Evolutionary conservation across 2,888 invertebrate species (phyloP), one percentile per base, ranked within the genome.

Genomic region (Agriopis leucophaearia): DNA sequence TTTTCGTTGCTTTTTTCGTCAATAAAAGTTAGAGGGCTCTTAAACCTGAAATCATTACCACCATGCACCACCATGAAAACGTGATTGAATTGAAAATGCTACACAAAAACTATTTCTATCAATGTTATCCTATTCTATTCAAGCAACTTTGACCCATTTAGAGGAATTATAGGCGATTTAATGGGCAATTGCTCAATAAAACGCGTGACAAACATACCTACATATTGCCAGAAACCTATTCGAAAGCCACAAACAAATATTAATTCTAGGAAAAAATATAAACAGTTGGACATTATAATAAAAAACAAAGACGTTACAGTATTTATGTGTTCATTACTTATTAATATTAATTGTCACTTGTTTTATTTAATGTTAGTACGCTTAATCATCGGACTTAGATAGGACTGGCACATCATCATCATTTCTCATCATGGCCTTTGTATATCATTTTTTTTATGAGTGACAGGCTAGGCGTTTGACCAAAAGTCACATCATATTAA

Each of bases 321-420:
- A 54, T 55, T 59, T 63, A 63, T 67, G 48, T 38, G 36, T 52
- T 13, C 44, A 63, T 67, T 62, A 62, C 35, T 58, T 58, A 62
- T 61, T 61, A 35, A 50, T 66, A 58, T 67, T 58, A 67, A 67
- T 62, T 67, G 63, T 63, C 67, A 52, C 48, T 58, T 58, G 62
- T 52, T 57, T 42, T 61, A 50, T 57, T 42, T 61, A 50, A 51
- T 52, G 52, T 58, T 51, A 54, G 62, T 48, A 58, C 36, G 44
- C 48, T 47, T 54, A 63, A 44, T 67, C 67, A 52, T 52, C 40
- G 9, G n/a, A 13, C 36, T 50, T 45, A 12, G 6, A 7, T 59
- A 67, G 63, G 67, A 63, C 8, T 67, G 67, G 0, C 48, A 15
- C n/a, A 27, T 27, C 27, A 27, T 27, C 27, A 27, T 4, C 27